A percentile compares a stretch with the other conserved stretches of the same genome.
phyloP scores from a whole-genome alignment of 2,113 vertebrate species.

The Pterocles gutturalis region DNA sequence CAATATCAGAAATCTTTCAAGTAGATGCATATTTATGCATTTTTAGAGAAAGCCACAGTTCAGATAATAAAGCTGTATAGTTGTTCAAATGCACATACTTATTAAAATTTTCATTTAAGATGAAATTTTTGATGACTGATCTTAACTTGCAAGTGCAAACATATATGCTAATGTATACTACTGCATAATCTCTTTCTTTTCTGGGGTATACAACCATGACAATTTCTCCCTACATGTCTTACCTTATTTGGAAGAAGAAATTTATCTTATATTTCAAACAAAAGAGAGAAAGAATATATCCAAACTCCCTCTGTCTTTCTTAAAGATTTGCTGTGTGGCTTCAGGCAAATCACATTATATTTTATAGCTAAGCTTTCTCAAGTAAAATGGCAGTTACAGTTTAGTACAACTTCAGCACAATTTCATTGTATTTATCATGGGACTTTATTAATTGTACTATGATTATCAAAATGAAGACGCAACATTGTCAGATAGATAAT shows the following conservation, averaged over 20 bases:
- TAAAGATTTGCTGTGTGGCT: not conserved
- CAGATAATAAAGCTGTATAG: slow-evolving; percentile 42
- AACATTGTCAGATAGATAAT: not conserved
- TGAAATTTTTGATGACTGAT: slow-evolving; percentile 47
- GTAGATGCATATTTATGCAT: not conserved
- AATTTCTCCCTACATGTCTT: not conserved
- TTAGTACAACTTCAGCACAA: not conserved
- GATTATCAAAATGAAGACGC: not conserved
- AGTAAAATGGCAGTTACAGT: not conserved
- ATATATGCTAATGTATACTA: slow-evolving; percentile 7
- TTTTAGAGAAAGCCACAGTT: slow-evolving; percentile 11
- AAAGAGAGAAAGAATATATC: slow-evolving; percentile 35
- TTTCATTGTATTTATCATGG: not conserved
- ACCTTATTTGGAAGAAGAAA: slow-evolving; percentile 1
- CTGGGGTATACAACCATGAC: not conserved
- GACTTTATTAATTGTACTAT: not conserved
- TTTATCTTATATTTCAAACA: slow-evolving; percentile 10
- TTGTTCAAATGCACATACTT: slow-evolving; percentile 42
- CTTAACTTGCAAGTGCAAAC: slow-evolving; percentile 46
- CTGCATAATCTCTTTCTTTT: not conserved
- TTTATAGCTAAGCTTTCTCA: slow-evolving; percentile 1
- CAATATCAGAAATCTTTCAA: not conserved
- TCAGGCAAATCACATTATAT: not conserved
- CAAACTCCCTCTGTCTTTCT: not conserved
- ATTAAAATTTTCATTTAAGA: slow-evolving; percentile 56